Base-by-base conservation (phyloP, 2,888 invertebrate species). In the Adelognathus sp. region DNA sequence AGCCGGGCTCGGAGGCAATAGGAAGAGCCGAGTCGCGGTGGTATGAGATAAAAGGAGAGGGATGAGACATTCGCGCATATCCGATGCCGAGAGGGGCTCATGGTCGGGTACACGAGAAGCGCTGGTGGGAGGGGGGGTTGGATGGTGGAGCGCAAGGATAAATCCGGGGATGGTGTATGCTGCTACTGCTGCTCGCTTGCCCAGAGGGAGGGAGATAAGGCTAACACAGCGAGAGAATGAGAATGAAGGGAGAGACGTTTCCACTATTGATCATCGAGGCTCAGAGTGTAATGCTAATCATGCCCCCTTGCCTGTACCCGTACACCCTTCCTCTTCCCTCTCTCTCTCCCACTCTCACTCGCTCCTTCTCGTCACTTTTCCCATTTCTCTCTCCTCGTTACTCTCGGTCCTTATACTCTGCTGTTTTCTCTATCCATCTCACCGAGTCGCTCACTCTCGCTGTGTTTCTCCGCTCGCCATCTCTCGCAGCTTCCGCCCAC, bases 201-300 rank as follows among this genome's bases (percentile, higher is more conserved):
- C 74, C 78, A 77, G 72, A 85, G 85, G 81, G 83, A 83, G 85
- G 86, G 87, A 89, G 90, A 89, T 90, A 90, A 90, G 90, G 89
- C 89, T 86, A 89, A 88, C 89, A 88, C 88, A 85, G 88, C 87
- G 87, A 88, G 89, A 88, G 88, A 88, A 89, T 89, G 88, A 88
- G 87, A 89, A 89, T 88, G 89, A 89, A 90, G 90, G 88, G 89
- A 87, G 90, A 88, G 90, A 90, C 90, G 89, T 91, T 91, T 90
- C 90, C 89, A 91, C 91, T 90, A 91, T 91, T 91, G 91, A 91
- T 91, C 91, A 91, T 91, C 91, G 90, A 89, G 90, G 89, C 90
- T 89, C 90, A 89, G 90, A 90, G 91, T 89, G 90, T 89, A 91
- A 91, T 91, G 91, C 91, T 91, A 91, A 90, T 91, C 91, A 90